These are phyloP conservation scores for Oscheius sp. DNA, from an alignment of 2,888 invertebrate genomes.

Conservation along the genomic window DNA sequence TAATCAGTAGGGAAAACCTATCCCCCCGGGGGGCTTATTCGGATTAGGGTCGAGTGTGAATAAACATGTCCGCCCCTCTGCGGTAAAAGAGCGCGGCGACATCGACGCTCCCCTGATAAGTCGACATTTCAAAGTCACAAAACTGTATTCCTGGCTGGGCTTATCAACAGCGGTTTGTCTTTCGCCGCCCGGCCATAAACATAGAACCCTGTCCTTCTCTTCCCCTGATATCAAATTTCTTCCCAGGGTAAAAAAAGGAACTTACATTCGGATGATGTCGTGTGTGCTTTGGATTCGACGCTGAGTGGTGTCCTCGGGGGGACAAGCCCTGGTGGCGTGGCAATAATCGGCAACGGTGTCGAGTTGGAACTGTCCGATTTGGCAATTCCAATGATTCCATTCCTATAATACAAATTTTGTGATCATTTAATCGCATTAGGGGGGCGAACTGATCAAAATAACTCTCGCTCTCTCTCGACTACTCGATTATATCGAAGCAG, in stretches of 20 bases:
- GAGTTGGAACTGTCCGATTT: constrained; percentile 31
- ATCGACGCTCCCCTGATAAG: too few relatives aligned
- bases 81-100: too few relatives aligned
- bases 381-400: constrained; percentile 37
- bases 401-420: constrained; percentile 9
- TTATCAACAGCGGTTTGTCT: too few relatives aligned
- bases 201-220: background rate
- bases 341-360: constrained; percentile 25
- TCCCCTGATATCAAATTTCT: background rate
- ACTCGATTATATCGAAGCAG: background rate
- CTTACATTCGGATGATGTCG: constrained; percentile 36
- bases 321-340: constrained; percentile 27
- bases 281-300: constrained; percentile 35
- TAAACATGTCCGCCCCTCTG: too few relatives aligned
- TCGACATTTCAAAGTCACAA: too few relatives aligned
- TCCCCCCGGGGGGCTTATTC: too few relatives aligned
- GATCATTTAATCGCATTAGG: too few relatives aligned
- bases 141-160: too few relatives aligned
- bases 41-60: too few relatives aligned
- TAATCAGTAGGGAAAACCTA: too few relatives aligned
- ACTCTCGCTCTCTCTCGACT: background rate
- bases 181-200: background rate
- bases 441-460: background rate
- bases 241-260: background rate
- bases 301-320: constrained; percentile 28